Percentiles rank a stretch among this genome's conserved stretches.
Evolutionary conservation across 2,888 invertebrate species (phyloP).

Genomic region (Zhengitettix transpicula): DNA sequence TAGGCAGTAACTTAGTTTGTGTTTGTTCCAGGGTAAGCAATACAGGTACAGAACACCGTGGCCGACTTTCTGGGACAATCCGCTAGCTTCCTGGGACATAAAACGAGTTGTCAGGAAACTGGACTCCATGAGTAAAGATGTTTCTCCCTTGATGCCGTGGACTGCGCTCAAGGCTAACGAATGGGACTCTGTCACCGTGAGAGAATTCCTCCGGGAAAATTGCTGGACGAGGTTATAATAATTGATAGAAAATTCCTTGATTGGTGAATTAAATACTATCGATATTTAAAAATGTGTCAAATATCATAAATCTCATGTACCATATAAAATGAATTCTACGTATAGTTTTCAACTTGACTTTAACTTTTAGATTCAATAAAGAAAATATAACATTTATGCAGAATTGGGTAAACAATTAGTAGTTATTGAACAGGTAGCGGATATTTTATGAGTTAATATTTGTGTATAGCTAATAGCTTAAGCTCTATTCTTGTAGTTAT

Average conservation of each 20-base stretch:
- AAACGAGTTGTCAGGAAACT: slow-evolving; percentile 14
- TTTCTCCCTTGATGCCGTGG: slow-evolving; percentile 22
- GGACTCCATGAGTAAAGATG: slow-evolving; percentile 22
- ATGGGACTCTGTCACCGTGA: slow-evolving; percentile 22
- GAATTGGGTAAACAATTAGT: too few relatives aligned
- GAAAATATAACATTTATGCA: too few relatives aligned
- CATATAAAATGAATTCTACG: too few relatives aligned
- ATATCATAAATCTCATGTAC: background rate
- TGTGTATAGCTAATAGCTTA: too few relatives aligned
- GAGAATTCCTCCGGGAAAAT: slow-evolving; percentile 18
- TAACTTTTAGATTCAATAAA: too few relatives aligned
- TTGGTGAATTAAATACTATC: background rate
- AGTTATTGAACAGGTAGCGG: too few relatives aligned
- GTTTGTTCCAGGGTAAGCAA: background rate
- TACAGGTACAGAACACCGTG: slow-evolving; percentile 1
- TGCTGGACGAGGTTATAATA: slow-evolving; percentile 20
- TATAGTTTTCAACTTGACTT: too few relatives aligned
- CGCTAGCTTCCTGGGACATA: slow-evolving; percentile 12
- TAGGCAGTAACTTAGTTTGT: background rate
- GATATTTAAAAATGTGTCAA: background rate
- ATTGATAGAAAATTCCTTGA: too few relatives aligned
- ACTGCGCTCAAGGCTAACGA: slow-evolving; percentile 19
- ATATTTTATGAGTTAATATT: too few relatives aligned
- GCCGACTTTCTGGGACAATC: slow-evolving; percentile 9
- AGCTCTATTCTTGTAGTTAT: too few relatives aligned